Evolutionary conservation across 2,113 vertebrate species (phyloP).

Genomic region (Bos taurus): DNA sequence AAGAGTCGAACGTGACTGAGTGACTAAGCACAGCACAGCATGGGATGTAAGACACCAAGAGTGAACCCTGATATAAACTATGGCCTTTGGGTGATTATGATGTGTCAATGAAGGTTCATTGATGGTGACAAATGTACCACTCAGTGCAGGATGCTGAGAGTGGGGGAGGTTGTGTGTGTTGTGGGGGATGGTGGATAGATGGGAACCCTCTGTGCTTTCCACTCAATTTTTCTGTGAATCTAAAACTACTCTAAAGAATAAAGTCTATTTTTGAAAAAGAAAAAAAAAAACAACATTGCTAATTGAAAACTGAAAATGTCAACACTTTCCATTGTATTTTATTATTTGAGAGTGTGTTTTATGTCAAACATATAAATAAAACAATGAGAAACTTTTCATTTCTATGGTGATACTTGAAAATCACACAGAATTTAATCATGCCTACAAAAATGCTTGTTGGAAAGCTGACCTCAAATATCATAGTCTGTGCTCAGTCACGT

Average conservation of each 20-base stretch:
- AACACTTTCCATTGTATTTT: conserved; percentile 15
- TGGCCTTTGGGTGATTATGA: not conserved
- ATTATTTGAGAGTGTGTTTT: conserved; percentile 37
- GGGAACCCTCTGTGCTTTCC: not conserved
- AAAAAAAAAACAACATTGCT: not conserved
- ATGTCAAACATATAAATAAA: conserved; percentile 47
- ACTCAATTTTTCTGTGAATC: not conserved
- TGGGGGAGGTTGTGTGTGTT: not conserved
- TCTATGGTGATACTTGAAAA: conserved; percentile 42
- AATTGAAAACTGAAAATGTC: conserved; percentile 48
- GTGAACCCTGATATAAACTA: not conserved
- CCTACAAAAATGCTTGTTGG: not conserved
- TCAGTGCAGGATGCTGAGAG: not conserved
- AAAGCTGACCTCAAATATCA: conserved; percentile 28
- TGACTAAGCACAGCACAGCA: not conserved
- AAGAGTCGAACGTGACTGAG: not conserved
- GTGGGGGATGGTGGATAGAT: not conserved
- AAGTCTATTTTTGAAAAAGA: not conserved
- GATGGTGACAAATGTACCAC: not conserved
- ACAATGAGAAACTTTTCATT: conserved; percentile 10
- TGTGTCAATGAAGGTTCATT: not conserved
- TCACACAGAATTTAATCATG: conserved; percentile 19
- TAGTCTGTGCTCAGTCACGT: not conserved
- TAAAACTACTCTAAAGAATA: not conserved
- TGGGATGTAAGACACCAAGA: not conserved